Evolutionary conservation across 2,797 vertebrate species (phyloP).

Genomic region (Anas capensis): DNA sequence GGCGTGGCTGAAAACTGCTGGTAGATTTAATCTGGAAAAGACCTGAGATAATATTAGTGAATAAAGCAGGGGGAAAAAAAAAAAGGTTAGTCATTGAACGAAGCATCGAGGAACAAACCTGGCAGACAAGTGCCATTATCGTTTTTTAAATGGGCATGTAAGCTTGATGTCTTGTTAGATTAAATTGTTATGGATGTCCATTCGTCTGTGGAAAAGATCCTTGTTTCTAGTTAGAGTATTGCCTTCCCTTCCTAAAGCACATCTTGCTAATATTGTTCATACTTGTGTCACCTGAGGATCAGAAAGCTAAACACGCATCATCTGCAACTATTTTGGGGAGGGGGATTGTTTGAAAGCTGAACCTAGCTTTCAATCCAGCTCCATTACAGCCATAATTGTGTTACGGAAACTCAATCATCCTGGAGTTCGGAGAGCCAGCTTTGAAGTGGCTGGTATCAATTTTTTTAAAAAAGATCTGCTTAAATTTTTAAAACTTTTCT

Average conservation of each 20-base stretch:
- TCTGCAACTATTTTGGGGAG: slow-evolving; percentile 67
- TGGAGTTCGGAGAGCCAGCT: background rate
- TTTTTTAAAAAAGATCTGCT: slow-evolving; percentile 5
- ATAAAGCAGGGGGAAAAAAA: background rate
- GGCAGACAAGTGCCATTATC: slow-evolving; percentile 56
- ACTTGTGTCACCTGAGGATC: slow-evolving; percentile 59
- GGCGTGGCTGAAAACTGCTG: background rate
- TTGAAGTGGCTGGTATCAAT: slow-evolving; percentile 40
- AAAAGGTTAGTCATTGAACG: background rate
- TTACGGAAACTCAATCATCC: slow-evolving; percentile 64
- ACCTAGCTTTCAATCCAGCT: slow-evolving; percentile 42
- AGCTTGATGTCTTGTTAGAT: slow-evolving; percentile 50
- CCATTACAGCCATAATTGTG: slow-evolving; percentile 19
- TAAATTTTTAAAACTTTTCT: background rate
- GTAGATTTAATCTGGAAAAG: slow-evolving; percentile 13
- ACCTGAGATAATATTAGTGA: background rate
- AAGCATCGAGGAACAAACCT: slow-evolving; percentile 33
- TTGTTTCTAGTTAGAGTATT: slow-evolving; percentile 29
- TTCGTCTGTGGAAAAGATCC: slow-evolving; percentile 60
- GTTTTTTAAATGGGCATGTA: slow-evolving; percentile 59
- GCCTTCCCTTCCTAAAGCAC: background rate
- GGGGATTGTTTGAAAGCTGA: slow-evolving; percentile 58
- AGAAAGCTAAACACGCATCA: slow-evolving; percentile 35
- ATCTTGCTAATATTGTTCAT: background rate
- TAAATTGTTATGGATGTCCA: slow-evolving; percentile 59